Conservation (phyloP, 2,888 invertebrate genomes). For the Falcaria lacertinaria region DNA sequence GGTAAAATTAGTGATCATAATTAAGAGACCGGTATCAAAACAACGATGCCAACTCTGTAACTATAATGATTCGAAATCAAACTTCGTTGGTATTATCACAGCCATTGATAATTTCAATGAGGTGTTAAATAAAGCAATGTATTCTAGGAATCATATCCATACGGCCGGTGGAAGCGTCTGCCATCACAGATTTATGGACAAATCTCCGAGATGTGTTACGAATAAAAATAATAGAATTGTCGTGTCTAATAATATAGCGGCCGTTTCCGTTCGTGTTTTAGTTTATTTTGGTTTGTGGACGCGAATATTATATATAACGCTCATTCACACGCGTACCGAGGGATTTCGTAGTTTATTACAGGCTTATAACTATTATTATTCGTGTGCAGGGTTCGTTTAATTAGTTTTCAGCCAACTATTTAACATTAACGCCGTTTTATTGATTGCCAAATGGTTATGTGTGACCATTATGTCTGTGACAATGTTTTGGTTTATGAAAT, state of each 20-base stretch:
- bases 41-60: no score
- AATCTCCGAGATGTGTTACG: conserved; percentile 75
- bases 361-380: conserved; percentile 42
- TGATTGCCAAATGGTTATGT: conserved; percentile 40
- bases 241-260: conserved; percentile 76
- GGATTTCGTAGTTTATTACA: conserved; percentile 48
- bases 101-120: conserved; percentile 41
- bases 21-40: no score
- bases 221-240: conserved; percentile 80
- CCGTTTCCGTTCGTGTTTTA: conserved; percentile 74
- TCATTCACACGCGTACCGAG: conserved; percentile 31
- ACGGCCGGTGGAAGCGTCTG: conserved; percentile 49
- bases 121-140: conserved; percentile 47
- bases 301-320: conserved; percentile 72
- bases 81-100: no score
- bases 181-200: conserved; percentile 68
- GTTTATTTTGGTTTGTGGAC: conserved; percentile 73
- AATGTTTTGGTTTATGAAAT: conserved; percentile 11
- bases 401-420: conserved; percentile 39
- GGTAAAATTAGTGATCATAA: no score
- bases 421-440: conserved; percentile 51
- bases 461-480: background rate
- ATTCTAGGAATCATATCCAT: conserved; percentile 61
- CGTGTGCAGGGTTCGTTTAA: conserved; percentile 47
- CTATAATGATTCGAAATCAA: no score